Evolutionary conservation across 1,140 invertebrate species (phyloP), one percentile per base, ranked within the genome.

Genomic region (Brachionus angularis): DNA sequence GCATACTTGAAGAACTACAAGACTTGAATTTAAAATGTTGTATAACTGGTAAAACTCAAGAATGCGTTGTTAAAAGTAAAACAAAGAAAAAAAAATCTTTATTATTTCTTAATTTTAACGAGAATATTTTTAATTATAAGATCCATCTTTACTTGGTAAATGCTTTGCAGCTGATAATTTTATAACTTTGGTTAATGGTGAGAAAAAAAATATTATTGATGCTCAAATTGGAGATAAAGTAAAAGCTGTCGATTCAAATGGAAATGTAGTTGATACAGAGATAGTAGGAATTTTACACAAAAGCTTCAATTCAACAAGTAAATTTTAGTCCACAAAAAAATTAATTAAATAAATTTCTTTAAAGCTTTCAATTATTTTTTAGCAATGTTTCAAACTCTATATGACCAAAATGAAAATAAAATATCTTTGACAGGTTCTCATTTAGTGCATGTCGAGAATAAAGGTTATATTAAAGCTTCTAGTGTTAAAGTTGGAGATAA

Each of bases 1-100:
- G 62, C 21, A 67, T 67, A 14, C 23, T 67, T 12, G 62, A 67
- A 67, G 62, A 67, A 25, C 42, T 67, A 1, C 62, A 67, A 50
- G 62, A 67, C 29, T 29, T 67, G 39, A 67, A 67, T 50, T 46
- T 67, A 18, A 67, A 67, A 25, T 67, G 62, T 25, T 67, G 62
- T 33, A 67, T 67, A 12, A 67, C 39, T 67, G 62, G 62, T 14
- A 8, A 42, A 31, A 50, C 27, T 27, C 62, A 67, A 23, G 62
- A 67, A 23, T 67, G 62, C 25, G 47, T 67, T 3, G 34, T 67
- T 8, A 67, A 67, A 29, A 67, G 62, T 67, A 46, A 47, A 1
- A 21, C n/a, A 34, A 55, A 31, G 34, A 33, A 23, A 3, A 39
- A 29, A 3, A 23, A 5, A 8, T 14, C 8, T 58, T 23, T 42